These are phyloP conservation scores for Tipula unca DNA, from an alignment of 2,888 invertebrate genomes.

Conservation along the genomic window DNA sequence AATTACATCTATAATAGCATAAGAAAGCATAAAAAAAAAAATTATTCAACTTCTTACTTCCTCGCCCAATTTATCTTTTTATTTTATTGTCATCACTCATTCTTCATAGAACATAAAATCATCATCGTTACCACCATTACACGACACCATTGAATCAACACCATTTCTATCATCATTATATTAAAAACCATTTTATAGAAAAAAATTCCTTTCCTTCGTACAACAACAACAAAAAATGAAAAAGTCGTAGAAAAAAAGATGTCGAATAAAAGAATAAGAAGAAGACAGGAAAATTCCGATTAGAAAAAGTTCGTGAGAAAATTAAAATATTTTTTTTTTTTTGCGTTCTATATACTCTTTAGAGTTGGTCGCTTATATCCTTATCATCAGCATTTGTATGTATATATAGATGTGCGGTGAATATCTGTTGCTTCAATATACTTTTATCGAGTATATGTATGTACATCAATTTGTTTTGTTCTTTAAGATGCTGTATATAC, in stretches of 20 bases:
- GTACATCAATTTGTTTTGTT: not conserved
- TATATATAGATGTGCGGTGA: not conserved
- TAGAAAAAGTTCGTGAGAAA: conserved; percentile 2
- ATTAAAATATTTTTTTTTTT: not conserved
- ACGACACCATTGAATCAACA: not conserved
- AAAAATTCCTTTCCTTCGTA: conserved; percentile 14
- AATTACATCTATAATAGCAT: not conserved
- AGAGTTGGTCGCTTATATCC: conserved; percentile 1
- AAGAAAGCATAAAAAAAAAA: not conserved
- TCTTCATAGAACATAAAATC: not conserved
- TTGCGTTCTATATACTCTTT: not conserved
- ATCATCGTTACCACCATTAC: not conserved
- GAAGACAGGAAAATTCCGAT: not conserved
- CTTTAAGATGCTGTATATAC: not conserved
- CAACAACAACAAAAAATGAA: not conserved
- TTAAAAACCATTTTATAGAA: not conserved
- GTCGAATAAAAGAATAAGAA: not conserved
- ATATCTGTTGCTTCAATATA: not conserved
- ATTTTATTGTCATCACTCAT: not conserved
- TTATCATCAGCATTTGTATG: not conserved
- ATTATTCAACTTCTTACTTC: not conserved
- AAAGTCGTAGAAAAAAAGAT: not conserved
- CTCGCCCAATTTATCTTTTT: not conserved
- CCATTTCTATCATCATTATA: conserved; percentile 8
- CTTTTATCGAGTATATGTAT: not conserved